Percentiles rank a stretch among this genome's conserved stretches.
These are phyloP conservation scores for Thinocorus orbignyianus DNA, from an alignment of 2,113 vertebrate genomes.

Conservation along the genomic window DNA sequence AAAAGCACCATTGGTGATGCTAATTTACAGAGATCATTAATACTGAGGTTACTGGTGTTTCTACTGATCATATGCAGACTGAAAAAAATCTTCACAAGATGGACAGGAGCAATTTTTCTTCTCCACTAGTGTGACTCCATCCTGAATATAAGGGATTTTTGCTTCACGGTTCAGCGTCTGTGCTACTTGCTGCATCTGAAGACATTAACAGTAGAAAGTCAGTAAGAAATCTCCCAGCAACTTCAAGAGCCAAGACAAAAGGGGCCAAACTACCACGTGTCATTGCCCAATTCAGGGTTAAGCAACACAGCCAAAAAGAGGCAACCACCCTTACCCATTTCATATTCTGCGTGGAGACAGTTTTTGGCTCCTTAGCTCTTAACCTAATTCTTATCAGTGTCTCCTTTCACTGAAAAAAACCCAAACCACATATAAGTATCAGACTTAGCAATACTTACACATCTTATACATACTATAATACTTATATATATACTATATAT, in stretches of 20 bases:
- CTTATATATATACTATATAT: not conserved
- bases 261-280: rapidly evolving
- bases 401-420: not conserved
- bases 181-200: not conserved
- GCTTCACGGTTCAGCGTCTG: not conserved
- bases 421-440: not conserved
- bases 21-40: not conserved
- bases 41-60: not conserved
- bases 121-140: not conserved
- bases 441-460: not conserved
- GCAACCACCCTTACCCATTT: not conserved
- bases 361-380: not conserved
- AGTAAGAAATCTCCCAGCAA: not conserved
- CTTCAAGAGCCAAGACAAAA: not conserved
- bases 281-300: not conserved
- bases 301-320: not conserved
- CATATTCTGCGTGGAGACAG: not conserved
- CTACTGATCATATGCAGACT: not conserved
- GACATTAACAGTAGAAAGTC: not conserved
- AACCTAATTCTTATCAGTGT: not conserved
- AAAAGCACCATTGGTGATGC: not conserved
- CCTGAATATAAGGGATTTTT: not conserved
- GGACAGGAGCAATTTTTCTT: not conserved
- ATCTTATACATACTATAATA: not conserved
- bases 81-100: not conserved